Base-by-base conservation (phyloP, 2,888 invertebrate genomes). In the Sycophila texana region DNA sequence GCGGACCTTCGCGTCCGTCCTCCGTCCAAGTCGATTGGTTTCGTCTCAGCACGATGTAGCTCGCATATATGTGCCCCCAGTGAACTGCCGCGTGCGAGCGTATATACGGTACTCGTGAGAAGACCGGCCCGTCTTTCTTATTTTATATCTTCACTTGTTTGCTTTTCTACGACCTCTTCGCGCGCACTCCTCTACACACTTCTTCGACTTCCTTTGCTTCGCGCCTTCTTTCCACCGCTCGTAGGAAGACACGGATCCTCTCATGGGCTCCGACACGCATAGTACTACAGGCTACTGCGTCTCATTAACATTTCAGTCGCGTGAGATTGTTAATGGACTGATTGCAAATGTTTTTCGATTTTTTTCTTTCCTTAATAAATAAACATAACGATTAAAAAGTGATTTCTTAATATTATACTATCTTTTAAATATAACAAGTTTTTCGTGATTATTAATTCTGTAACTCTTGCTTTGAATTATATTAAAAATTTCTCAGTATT, bases 131-230 rank as follows among this genome's bases (percentile, higher is more conserved):
- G 77, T 77, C 77, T 77, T 77, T 77, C 70, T 65, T 77, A 77
- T 77, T 71, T 77, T 77, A 77, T 71, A 77, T 71, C 77, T 70
- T 71, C 77, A 55, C 77, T 71, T 71, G 77, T 71, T 77, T 57
- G 63, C 68, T 47, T 70, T 71, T 65, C 77, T 70, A 70, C 77
- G 63, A 71, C 47, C 61, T 61, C 49, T 20, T 20, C 71, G 63
- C 18, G 55, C 22, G 67, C 74, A 57, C 66, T 74, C 58, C 74
- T 66, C 63, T 55, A 18, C n/a, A 30, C 47, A 20, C 65, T 65
- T 61, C 30, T 61, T n/a, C 58, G n/a, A 13, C 58, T 58, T 18
- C 58, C 18, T 18, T 18, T 58, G 16, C 49, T 57, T 66, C 55
- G 18, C 47, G 13, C 57, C 16, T 16, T 61, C 22, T 72, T 13